These are phyloP conservation scores for Empidonax traillii DNA, from an alignment of 2,113 vertebrate species.

Conservation along the genomic window DNA sequence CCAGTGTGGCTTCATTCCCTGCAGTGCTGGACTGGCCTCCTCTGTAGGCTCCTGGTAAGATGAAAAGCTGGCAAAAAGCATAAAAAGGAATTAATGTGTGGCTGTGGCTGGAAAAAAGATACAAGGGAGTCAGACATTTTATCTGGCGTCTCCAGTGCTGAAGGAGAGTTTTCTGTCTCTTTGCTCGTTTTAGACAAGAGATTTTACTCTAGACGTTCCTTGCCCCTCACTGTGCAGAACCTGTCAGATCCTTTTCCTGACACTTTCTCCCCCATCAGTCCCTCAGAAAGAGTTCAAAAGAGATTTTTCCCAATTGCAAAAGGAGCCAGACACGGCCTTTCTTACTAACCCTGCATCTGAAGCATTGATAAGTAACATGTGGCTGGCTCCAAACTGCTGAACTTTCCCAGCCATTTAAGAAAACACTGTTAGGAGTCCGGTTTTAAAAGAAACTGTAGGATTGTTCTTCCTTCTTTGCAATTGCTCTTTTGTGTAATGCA, in stretches of 20 bases:
- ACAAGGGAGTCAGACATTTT: not conserved
- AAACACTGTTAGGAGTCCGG: not conserved
- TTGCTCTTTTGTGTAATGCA: not conserved
- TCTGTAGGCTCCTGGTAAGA: constrained; percentile 5
- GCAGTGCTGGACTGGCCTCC: not conserved
- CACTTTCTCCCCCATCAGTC: not conserved
- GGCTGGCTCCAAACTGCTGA: constrained; percentile 46
- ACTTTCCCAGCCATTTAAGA: constrained; percentile 33
- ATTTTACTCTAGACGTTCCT: not conserved
- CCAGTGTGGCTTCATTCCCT: not conserved
- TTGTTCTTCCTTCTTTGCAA: not conserved
- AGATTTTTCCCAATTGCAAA: constrained; percentile 34
- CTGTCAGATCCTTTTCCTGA: constrained; percentile 60
- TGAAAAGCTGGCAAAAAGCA: constrained; percentile 13
- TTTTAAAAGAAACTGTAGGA: not conserved
- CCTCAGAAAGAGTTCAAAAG: constrained; percentile 55
- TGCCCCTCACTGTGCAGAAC: constrained; percentile 18
- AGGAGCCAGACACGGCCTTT: constrained; percentile 38
- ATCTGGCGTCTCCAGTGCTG: constrained; percentile 9
- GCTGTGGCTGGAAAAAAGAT: constrained; percentile 46
- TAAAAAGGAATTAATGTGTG: not conserved
- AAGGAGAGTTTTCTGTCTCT: constrained; percentile 40
- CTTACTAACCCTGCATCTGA: constrained; percentile 35
- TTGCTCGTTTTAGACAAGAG: not conserved
- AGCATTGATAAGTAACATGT: constrained; percentile 67